phyloP scores from a whole-genome alignment of 2,113 vertebrate species.

The Dicerorhinus sumatrensis region DNA sequence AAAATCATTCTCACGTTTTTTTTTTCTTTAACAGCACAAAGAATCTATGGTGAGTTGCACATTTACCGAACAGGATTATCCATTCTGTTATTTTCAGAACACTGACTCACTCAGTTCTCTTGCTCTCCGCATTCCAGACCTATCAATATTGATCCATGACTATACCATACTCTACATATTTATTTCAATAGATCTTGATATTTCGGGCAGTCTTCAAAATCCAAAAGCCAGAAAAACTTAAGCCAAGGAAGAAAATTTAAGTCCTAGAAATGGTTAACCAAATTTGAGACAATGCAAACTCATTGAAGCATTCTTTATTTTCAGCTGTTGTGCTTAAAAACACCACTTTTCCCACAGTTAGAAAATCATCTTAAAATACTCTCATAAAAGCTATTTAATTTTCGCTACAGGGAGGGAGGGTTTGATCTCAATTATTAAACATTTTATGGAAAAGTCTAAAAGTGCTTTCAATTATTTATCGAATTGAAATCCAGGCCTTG shows the following conservation, averaged over 20 bases:
- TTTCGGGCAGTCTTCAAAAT: slow-evolving; percentile 12
- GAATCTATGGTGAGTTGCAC: not conserved
- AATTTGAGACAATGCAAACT: slow-evolving; percentile 67
- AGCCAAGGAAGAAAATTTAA: slow-evolving; percentile 58
- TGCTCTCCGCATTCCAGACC: not conserved
- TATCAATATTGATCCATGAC: not conserved
- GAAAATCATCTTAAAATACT: slow-evolving; percentile 82
- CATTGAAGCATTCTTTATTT: slow-evolving; percentile 76
- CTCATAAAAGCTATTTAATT: slow-evolving; percentile 89
- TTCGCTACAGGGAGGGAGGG: slow-evolving; percentile 82
- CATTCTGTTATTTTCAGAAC: slow-evolving; percentile 52
- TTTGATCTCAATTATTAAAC: slow-evolving; percentile 89
- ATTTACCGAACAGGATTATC: not conserved
- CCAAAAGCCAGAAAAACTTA: slow-evolving; percentile 19
- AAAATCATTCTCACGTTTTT: not conserved
- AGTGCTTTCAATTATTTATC: slow-evolving; percentile 90
- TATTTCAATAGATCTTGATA: slow-evolving; percentile 52
- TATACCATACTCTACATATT: not conserved
- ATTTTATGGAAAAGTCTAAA: slow-evolving; percentile 89
- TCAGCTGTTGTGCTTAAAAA: slow-evolving; percentile 55
- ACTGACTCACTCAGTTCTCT: not conserved
- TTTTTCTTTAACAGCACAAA: not conserved
- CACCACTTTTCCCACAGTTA: slow-evolving; percentile 55
- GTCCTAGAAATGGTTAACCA: not conserved
- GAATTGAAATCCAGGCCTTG: slow-evolving; percentile 86